Evolutionary conservation across 2,888 invertebrate genomes (phyloP).

Genomic region (Synergus japonicus): DNA sequence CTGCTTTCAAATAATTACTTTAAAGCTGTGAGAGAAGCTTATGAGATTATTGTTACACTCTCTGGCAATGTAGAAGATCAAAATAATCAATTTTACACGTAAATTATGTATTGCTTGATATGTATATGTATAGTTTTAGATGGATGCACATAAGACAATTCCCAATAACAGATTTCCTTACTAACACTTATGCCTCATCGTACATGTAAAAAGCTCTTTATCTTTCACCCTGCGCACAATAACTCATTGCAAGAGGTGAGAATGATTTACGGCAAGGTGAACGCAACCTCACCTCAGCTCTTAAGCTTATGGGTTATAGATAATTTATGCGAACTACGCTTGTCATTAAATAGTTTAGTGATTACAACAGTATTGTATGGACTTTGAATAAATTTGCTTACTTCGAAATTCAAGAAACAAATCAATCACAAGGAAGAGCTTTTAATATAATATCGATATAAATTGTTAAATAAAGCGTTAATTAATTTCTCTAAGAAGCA

Average conservation of each 20-base stretch:
- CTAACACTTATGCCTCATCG: slow-evolving; percentile 27
- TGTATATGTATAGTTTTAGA: not conserved
- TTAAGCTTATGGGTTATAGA: slow-evolving; percentile 28
- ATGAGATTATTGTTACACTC: too few relatives aligned
- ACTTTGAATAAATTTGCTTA: not conserved
- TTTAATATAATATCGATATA: too few relatives aligned
- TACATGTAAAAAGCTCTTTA: slow-evolving; percentile 33
- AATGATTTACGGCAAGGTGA: slow-evolving; percentile 38
- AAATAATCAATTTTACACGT: not conserved
- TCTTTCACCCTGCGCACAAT: slow-evolving; percentile 36
- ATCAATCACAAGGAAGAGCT: not conserved
- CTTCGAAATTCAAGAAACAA: not conserved
- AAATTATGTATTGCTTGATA: not conserved
- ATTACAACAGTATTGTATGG: not conserved
- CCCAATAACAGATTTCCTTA: slow-evolving; percentile 29
- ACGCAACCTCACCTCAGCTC: slow-evolving; percentile 33
- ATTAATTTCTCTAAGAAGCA: not conserved
- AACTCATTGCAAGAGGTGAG: slow-evolving; percentile 29
- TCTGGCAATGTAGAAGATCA: too few relatives aligned
- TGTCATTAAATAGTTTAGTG: slow-evolving; percentile 26
- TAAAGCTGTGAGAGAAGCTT: too few relatives aligned
- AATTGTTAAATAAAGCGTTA: not conserved
- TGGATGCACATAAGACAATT: slow-evolving; percentile 6
- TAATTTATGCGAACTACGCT: slow-evolving; percentile 25
- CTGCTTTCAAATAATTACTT: too few relatives aligned